Evolutionary conservation across 2,888 invertebrate genomes (phyloP), one percentile per base, ranked within the genome.

Genomic region (Papilio gigon): DNA sequence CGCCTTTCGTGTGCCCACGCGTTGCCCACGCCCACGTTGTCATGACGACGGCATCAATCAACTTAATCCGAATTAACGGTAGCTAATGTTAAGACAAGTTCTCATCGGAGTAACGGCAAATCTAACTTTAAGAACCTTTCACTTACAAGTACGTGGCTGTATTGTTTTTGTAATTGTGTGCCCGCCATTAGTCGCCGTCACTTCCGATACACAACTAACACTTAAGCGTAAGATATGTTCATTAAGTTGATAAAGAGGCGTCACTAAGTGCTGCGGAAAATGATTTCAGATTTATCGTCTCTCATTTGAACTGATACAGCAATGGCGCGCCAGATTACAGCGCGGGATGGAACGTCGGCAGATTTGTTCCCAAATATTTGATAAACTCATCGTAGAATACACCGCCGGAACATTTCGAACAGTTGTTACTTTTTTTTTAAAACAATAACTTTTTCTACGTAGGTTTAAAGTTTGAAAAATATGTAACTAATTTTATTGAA

Each of bases 11-110:
- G 33, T 22, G 20, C 35, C 64, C 59, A 64, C 64, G 64, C 47
- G 68, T 35, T 67, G 61, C 20, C 42, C 11, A 33, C 17, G 44
- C 64, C 63, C 63, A 64, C 63, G 63, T 67, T 60, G 20, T 44
- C 50, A 59, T 63, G 44, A 50, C 59, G 40, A 64, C 44, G 30
- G 22, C 40, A 64, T 68, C 64, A 68, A 68, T 68, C 68, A 68
- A 64, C 44, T 50, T 25, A 68, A 64, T 68, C 68, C 59, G 59
- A 68, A 68, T 64, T 68, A 68, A 68, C 68, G 68, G 68, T 37
- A 63, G 56, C 56, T 58, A 62, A 58, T 60, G 60, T 61, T 67
- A 59, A 60, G 60, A 59, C 66, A 50, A 61, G 65, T 44, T 50
- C 44, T 33, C 25, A 37, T 30, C 35, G 22, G 22, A 33, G 22